Evolutionary conservation across 2,888 invertebrate species (phyloP).

Genomic region (Hirtodrosophila cameraria): DNA sequence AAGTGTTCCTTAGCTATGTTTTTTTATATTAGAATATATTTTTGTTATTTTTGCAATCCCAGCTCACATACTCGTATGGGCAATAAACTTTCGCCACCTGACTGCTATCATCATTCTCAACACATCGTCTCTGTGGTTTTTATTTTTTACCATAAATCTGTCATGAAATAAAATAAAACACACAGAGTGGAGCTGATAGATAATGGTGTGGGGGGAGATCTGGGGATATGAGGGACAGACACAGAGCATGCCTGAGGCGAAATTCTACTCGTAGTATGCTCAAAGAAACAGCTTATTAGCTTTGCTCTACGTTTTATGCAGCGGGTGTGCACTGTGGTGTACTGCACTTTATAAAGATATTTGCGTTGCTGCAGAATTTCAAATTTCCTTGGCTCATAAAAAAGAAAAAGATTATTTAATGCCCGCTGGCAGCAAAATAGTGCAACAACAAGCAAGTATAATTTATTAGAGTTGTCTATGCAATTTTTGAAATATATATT

Average conservation of each 20-base stretch:
- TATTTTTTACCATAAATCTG: constrained; percentile 69
- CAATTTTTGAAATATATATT: constrained; percentile 19
- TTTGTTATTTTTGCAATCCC: constrained; percentile 6
- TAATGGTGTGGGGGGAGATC: neutral
- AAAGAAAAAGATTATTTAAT: constrained; percentile 9
- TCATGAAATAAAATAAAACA: constrained; percentile 55
- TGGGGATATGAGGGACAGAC: neutral
- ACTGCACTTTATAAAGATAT: constrained; percentile 32
- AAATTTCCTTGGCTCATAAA: constrained; percentile 32
- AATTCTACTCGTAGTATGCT: too few species aligned
- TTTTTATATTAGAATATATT: neutral
- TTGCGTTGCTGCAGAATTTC: constrained; percentile 22
- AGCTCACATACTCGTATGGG: constrained; percentile 28
- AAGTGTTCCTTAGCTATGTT: constrained; percentile 26
- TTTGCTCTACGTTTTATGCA: constrained; percentile 44
- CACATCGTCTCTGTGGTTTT: constrained; percentile 55
- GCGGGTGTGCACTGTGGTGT: neutral
- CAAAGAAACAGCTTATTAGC: constrained; percentile 67
- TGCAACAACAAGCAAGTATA: constrained; percentile 14
- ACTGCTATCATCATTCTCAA: constrained; percentile 41
- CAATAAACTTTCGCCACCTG: constrained; percentile 69
- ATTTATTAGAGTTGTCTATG: constrained; percentile 49
- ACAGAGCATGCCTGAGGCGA: constrained; percentile 28
- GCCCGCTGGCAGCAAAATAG: constrained; percentile 21
- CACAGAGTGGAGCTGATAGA: neutral